Percentiles rank a stretch among this genome's conserved stretches.
These are phyloP conservation scores for Campoletis raptor DNA, from an alignment of 2,888 invertebrate genomes.

Conservation along the genomic window DNA sequence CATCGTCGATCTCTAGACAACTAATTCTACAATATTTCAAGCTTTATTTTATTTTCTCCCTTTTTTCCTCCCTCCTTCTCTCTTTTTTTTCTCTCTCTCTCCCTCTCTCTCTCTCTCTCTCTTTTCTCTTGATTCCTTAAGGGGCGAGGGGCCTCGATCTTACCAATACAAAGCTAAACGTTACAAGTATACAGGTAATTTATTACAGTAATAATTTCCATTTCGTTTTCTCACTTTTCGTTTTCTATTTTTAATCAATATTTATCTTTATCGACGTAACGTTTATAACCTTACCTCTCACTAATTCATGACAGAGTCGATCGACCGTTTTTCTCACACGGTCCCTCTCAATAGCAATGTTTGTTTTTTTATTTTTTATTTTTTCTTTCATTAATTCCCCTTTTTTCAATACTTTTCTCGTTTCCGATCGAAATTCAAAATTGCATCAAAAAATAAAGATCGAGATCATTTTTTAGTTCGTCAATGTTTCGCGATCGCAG, in stretches of 20 bases:
- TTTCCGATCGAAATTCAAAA: constrained; percentile 10
- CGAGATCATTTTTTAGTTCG: neutral
- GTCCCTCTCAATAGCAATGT: neutral
- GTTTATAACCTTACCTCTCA: constrained; percentile 81
- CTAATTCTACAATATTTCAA: constrained; percentile 53
- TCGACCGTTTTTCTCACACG: constrained; percentile 71
- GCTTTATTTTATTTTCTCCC: constrained; percentile 48
- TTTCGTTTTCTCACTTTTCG: constrained; percentile 68
- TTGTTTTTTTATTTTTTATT: neutral
- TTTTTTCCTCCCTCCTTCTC: constrained; percentile 35
- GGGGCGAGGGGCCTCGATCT: constrained; percentile 79
- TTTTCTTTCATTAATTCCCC: neutral
- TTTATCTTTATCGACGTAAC: constrained; percentile 79
- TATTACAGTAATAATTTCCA: constrained; percentile 83
- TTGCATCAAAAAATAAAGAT: neutral
- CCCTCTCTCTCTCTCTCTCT: neutral
- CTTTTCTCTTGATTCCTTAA: constrained; percentile 1
- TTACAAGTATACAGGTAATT: constrained; percentile 84
- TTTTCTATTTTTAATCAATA: constrained; percentile 75
- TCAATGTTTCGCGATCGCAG: neutral
- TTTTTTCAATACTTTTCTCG: neutral
- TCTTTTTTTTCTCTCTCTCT: constrained; percentile 32
- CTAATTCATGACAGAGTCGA: constrained; percentile 82
- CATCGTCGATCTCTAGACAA: constrained; percentile 5
- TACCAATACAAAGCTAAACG: constrained; percentile 84